Evolutionary conservation across 2,113 vertebrate genomes (phyloP), one percentile per base, ranked within the genome.

Genomic region (Hemichromis elongatus): DNA sequence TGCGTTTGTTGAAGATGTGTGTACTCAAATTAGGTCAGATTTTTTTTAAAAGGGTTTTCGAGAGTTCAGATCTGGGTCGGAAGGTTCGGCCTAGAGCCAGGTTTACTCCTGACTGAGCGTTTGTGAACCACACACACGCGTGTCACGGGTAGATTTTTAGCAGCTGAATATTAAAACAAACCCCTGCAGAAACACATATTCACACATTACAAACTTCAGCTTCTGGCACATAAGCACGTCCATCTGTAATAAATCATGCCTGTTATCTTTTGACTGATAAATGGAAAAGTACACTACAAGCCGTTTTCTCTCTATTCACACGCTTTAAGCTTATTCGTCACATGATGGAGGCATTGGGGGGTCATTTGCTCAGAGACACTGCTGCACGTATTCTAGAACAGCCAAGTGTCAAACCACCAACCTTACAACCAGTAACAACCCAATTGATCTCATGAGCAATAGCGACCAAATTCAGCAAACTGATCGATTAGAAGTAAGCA

Each of bases 131-230:
- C 3, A 0, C 14, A 10, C 40, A 28, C 9, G 21, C 9, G 21
- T 70, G 21, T 28, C 0, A 0, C 2, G 8, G 66, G 13, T 45
- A 11, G 28, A 2, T 73, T 47, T 70, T 45, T 21, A 26, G 8
- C 37, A 45, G 66, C 40, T 70, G 21, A 0, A 18, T 5, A 19
- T 18, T 47, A 73, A 70, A 70, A 40, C 21, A 28, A 47, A 73
- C 4, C 24, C 24, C 68, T 47, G 14, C 24, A 47, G 40, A 47
- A 10, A 28, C 66, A 73, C 5, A 3, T 26, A 70, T 28, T 73
- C 9, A n/a, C 68, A 12, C 21, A 10, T 70, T 45, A 28, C 1
- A 0, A 18, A 18, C 42, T 0, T 73, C 21, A 1, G 9, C 40
- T 47, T 73, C 40, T 73, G 40, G 24, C 24, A 11, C 66, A 47